Evolutionary conservation across 2,113 vertebrate genomes (phyloP).

Genomic region (Apistogramma diplotaenia): DNA sequence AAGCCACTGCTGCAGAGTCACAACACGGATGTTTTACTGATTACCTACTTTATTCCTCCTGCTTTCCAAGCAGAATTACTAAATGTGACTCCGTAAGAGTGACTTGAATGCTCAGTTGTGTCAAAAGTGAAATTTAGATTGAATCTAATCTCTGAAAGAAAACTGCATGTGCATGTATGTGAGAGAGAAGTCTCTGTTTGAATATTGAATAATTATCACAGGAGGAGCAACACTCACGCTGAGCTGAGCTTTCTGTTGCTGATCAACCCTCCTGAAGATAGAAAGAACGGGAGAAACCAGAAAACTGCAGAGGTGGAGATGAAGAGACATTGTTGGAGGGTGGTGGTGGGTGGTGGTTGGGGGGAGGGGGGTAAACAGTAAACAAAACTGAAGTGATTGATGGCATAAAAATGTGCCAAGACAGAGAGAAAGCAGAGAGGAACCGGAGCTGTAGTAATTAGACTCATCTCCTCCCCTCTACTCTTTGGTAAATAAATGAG

Average conservation of each 20-base stretch:
- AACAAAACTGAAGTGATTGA: conserved; percentile 18
- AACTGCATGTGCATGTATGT: not conserved
- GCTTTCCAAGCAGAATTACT: not conserved
- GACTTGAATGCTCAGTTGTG: not conserved
- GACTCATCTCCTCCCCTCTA: conserved; percentile 33
- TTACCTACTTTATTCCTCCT: not conserved
- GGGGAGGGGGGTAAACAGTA: conserved; percentile 12
- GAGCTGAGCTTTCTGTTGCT: conserved; percentile 24
- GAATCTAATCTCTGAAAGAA: not conserved
- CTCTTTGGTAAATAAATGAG: conserved; percentile 53
- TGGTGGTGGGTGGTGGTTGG: fast-evolving
- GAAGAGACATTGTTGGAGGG: not conserved
- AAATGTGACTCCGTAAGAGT: not conserved
- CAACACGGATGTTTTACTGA: not conserved
- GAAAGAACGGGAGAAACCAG: not conserved
- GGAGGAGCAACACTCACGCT: conserved; percentile 10
- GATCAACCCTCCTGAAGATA: conserved; percentile 26
- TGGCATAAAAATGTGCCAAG: not conserved
- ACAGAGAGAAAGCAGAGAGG: not conserved
- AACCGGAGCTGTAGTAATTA: conserved; percentile 36
- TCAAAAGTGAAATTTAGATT: conserved; percentile 1
- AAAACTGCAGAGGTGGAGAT: conserved; percentile 21
- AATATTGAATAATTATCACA: conserved; percentile 45
- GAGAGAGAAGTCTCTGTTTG: conserved; percentile 21
- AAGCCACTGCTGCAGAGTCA: not conserved